A percentile compares a stretch with the other conserved stretches of the same genome.
These are phyloP conservation scores for Anisognathus igniventris DNA, from an alignment of 2,797 vertebrate species.

Conservation along the genomic window DNA sequence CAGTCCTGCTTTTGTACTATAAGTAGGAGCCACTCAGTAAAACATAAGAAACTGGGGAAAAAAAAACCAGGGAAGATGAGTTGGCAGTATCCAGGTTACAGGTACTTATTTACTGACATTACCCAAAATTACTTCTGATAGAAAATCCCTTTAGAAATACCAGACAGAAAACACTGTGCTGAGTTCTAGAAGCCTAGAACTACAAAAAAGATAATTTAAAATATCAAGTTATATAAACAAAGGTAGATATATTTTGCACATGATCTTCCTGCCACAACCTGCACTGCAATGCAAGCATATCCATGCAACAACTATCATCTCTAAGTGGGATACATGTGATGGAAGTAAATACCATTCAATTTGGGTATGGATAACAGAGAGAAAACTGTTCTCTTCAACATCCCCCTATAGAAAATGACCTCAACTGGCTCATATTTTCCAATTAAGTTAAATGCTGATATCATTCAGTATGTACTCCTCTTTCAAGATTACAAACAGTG, in stretches of 20 bases:
- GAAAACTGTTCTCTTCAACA: not conserved
- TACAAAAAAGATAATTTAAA: not conserved
- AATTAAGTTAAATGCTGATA: not conserved
- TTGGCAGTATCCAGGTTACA: not conserved
- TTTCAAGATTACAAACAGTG: not conserved
- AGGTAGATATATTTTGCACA: not conserved
- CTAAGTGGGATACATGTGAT: not conserved
- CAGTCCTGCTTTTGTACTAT: not conserved
- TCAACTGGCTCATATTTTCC: conserved; percentile 4
- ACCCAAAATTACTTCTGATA: not conserved
- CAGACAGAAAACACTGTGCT: not conserved
- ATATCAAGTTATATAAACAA: not conserved
- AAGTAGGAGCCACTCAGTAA: not conserved
- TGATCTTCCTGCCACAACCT: not conserved
- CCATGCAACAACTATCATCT: not conserved
- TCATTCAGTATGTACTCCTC: not conserved
- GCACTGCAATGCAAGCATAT: not conserved
- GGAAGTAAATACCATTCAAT: not conserved
- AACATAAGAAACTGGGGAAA: not conserved
- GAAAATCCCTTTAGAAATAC: not conserved
- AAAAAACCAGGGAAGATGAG: not conserved
- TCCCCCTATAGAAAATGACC: not conserved
- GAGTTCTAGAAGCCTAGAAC: not conserved
- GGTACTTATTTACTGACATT: not conserved
- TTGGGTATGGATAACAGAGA: not conserved